Evolutionary conservation across 2,888 invertebrate species (phyloP).

Genomic region (Periphyllus acericola): DNA sequence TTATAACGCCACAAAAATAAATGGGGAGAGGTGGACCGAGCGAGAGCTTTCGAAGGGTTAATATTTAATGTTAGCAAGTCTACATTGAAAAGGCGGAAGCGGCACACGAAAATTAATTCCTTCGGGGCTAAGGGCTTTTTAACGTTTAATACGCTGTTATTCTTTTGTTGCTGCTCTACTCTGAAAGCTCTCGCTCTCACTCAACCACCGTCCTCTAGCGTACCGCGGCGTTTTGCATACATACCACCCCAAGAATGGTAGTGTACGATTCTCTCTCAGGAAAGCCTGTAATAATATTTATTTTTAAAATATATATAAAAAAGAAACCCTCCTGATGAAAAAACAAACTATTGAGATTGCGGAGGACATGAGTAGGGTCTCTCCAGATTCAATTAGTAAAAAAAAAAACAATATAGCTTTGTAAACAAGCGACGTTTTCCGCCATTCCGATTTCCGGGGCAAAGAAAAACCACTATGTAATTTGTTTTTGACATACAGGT

Average conservation of each 20-base stretch:
- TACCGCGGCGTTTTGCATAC: conserved; percentile 38
- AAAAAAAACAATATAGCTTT: conserved; percentile 25
- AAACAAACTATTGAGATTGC: conserved; percentile 55
- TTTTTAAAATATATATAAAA: conserved; percentile 41
- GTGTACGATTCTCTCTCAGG: not conserved
- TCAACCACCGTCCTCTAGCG: conserved; percentile 25
- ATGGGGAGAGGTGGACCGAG: not conserved
- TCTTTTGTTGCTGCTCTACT: conserved; percentile 53
- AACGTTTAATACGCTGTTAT: conserved; percentile 61
- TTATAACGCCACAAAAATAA: conserved; percentile 61
- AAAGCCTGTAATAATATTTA: conserved; percentile 58
- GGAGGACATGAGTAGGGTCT: conserved; percentile 44
- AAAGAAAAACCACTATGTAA: conserved; percentile 35
- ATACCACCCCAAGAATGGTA: conserved; percentile 16
- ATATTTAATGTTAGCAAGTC: conserved; percentile 58
- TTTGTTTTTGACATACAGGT: conserved; percentile 39
- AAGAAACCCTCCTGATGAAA: conserved; percentile 32
- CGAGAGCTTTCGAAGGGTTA: conserved; percentile 50
- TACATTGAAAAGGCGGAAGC: conserved; percentile 53
- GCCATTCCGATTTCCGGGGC: not conserved
- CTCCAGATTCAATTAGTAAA: conserved; percentile 48
- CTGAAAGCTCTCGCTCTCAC: conserved; percentile 50
- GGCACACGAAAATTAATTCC: conserved; percentile 61
- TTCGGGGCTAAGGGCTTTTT: conserved; percentile 60
- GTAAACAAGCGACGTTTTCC: conserved; percentile 41